Evolutionary conservation across 1,140 invertebrate genomes (phyloP), one percentile per base, ranked within the genome.

Genomic region (Drosophila kikkawai): DNA sequence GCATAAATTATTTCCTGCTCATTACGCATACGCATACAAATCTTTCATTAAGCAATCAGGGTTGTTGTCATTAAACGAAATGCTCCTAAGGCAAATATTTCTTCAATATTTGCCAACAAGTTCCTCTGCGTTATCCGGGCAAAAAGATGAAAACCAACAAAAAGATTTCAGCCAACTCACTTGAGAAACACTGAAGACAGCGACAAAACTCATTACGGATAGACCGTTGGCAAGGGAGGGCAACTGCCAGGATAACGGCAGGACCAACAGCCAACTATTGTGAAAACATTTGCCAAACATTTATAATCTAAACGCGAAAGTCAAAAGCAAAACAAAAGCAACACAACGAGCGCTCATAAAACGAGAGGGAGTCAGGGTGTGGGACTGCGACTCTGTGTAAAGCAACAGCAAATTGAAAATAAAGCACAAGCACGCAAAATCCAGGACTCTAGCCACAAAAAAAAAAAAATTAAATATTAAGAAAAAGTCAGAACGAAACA

Each of bases 301-400:
- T 84, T 85, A 84, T 78, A 85, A 84, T 80, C 82, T 84, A 80
- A 84, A 53, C 73, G 66, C 81, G 71, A 80, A 83, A 84, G 76
- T 76, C 71, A 80, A 83, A 79, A 76, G 61, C 80, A 83, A 83
- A 83, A 83, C 80, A 83, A 82, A 82, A 68, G 60, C 70, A 70
- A 50, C 60, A 59, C 56, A 78, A 63, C 64, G 69, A 75, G 57
- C 63, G 71, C 80, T 83, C 57, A 79, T 76, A 79, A 76, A 79
- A 76, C 65, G 60, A 55, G 36, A 42, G 17, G 50, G 48, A 17
- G n/a, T 17, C 4, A 12, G 19, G 19, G 19, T 9, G 42, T 17
- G 37, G 34, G 45, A 55, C 36, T 48, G 57, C 45, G 48, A 44
- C 66, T 63, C 66, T 63, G 53, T 22, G 51, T 37, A 37, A 42